Evolutionary conservation across 2,113 vertebrate species (phyloP).

Genomic region (Clarias gariepinus): DNA sequence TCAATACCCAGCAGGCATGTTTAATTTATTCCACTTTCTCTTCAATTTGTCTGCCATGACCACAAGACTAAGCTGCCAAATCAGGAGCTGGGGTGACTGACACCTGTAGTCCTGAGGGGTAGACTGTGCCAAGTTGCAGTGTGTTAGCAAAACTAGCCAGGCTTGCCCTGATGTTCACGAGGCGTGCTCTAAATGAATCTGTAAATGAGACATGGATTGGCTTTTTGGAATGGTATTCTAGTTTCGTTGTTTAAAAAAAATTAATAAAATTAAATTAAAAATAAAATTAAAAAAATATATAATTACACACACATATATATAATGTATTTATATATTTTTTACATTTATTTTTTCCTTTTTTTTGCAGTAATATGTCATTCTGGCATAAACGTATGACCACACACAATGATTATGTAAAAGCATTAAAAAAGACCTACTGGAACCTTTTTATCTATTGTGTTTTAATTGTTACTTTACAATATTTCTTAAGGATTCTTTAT

Average conservation of each 20-base stretch:
- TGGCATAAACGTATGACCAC: too few relatives aligned
- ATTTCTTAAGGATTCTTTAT: slow-evolving; percentile 5
- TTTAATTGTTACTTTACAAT: background rate
- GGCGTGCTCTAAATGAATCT: background rate
- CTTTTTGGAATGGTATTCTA: background rate
- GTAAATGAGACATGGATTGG: background rate
- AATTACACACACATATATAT: too few relatives aligned
- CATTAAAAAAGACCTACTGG: too few relatives aligned
- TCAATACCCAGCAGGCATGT: background rate
- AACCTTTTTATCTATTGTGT: slow-evolving; percentile 14
- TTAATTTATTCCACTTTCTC: background rate
- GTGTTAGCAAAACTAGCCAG: background rate
- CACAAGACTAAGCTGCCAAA: background rate
- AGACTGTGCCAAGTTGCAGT: background rate
- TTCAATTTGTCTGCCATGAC: slow-evolving; percentile 5
- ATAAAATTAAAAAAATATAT: too few relatives aligned
- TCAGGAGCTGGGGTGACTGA: background rate
- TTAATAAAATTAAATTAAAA: too few relatives aligned
- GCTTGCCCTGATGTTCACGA: background rate
- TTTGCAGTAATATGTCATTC: too few relatives aligned
- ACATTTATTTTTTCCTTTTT: too few relatives aligned
- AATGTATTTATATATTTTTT: too few relatives aligned
- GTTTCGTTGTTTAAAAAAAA: background rate
- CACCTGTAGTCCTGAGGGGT: background rate
- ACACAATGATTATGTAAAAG: too few relatives aligned